A percentile compares a stretch with the other conserved stretches of the same genome.
phyloP scores from a whole-genome alignment of 2,797 vertebrate genomes.

The Argentina silus region DNA sequence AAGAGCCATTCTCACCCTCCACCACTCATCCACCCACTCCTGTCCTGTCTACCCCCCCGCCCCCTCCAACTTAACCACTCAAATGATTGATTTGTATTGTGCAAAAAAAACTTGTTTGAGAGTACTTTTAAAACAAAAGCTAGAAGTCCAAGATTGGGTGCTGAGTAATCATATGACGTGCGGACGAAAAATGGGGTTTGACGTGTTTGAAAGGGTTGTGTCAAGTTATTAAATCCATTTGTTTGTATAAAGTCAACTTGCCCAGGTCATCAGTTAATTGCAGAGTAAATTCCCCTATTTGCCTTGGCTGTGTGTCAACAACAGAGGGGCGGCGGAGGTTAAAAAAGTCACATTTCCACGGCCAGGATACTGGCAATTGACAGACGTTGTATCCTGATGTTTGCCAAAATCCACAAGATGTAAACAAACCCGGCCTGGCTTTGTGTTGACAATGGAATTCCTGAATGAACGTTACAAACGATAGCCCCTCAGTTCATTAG shows the following conservation, averaged over 20 bases:
- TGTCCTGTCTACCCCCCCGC: background rate
- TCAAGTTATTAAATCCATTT: slow-evolving; percentile 53
- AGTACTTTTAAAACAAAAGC: background rate
- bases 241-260: slow-evolving; percentile 50
- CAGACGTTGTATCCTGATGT: slow-evolving; percentile 8
- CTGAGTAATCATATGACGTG: slow-evolving; percentile 20
- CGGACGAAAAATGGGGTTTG: slow-evolving; percentile 25
- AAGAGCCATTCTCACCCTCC: slow-evolving; percentile 52
- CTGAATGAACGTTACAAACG: background rate
- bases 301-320: slow-evolving; percentile 43
- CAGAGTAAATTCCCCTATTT: slow-evolving; percentile 51
- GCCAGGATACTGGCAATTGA: slow-evolving; percentile 13
- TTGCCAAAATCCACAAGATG: slow-evolving; percentile 25
- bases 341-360: slow-evolving; percentile 2
- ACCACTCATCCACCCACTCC: slow-evolving; percentile 4
- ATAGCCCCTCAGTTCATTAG: background rate
- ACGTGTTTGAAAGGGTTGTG: slow-evolving; percentile 46
- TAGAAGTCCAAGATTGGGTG: slow-evolving; percentile 20
- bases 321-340: slow-evolving; percentile 16
- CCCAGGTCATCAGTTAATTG: slow-evolving; percentile 57
- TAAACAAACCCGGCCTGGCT: slow-evolving; percentile 23
- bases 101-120: background rate
- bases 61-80: background rate
- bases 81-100: background rate
- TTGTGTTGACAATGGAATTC: slow-evolving; percentile 1